These are phyloP conservation scores for Protonemura montana DNA, from an alignment of 2,888 invertebrate species.

Conservation along the genomic window DNA sequence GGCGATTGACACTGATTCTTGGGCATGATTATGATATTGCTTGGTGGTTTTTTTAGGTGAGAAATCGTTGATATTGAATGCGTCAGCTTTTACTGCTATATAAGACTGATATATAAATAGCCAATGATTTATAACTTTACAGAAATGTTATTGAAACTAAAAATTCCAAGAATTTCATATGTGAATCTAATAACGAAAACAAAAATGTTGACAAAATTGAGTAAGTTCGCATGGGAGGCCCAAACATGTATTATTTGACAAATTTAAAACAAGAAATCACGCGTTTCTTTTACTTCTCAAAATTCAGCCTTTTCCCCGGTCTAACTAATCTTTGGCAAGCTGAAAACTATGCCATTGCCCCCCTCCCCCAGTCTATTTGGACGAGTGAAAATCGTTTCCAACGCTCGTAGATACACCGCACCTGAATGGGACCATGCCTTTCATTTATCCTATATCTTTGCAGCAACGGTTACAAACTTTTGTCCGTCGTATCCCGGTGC, in stretches of 20 bases:
- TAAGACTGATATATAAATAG: no score
- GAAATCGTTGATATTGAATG: not conserved
- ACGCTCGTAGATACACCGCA: not conserved
- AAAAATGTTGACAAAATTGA: not conserved
- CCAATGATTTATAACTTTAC: no score
- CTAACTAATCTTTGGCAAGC: not conserved
- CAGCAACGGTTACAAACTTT: slow-evolving; percentile 17
- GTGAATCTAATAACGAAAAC: not conserved
- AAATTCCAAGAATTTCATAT: not conserved
- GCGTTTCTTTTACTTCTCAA: no score
- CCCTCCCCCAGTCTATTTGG: not conserved
- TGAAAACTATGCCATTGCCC: not conserved
- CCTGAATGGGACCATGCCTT: not conserved
- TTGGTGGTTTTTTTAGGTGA: not conserved
- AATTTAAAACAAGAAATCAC: no score
- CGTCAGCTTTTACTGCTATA: no score
- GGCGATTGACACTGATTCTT: not conserved
- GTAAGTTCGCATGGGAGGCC: not conserved
- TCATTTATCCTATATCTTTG: not conserved
- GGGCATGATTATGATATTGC: not conserved
- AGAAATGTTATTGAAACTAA: not conserved
- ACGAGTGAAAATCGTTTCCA: not conserved
- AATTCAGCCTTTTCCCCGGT: no score
- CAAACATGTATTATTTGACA: no score
- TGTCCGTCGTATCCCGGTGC: not conserved